Conservation (phyloP, 2,888 invertebrate genomes). For the Tachina fera region DNA sequence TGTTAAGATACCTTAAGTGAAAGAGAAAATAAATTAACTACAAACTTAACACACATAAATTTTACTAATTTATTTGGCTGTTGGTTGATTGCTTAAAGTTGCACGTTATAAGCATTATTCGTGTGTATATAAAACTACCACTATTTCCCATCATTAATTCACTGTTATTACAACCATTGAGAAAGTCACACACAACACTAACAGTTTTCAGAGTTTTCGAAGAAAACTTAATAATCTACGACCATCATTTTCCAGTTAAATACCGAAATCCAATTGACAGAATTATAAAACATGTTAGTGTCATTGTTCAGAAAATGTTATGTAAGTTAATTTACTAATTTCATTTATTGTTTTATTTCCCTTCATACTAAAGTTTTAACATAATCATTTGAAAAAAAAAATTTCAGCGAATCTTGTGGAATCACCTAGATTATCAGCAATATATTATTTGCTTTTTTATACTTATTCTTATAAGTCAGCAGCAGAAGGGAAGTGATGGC, state of each 20-base stretch:
- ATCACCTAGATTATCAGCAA: conserved; percentile 35
- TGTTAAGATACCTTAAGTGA: neutral
- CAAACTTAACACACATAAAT: conserved; percentile 7
- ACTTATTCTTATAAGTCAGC: conserved; percentile 54
- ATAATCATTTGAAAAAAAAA: conserved; percentile 32
- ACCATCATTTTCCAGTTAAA: neutral
- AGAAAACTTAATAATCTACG: conserved; percentile 27
- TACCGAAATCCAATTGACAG: neutral
- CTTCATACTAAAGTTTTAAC: neutral
- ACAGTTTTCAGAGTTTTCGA: conserved; percentile 36
- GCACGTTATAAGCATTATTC: conserved; percentile 26
- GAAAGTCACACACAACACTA: conserved; percentile 20
- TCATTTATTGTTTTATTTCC: conserved; percentile 16
- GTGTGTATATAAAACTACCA: conserved; percentile 64
- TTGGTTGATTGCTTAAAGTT: conserved; percentile 35
- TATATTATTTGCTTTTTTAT: conserved; percentile 53
- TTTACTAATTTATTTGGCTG: conserved; percentile 52
- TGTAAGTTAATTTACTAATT: conserved; percentile 64
- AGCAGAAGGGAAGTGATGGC: conserved; percentile 47
- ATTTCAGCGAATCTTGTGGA: conserved; percentile 67
- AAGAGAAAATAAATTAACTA: conserved; percentile 18
- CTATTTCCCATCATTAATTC: conserved; percentile 43
- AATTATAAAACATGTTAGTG: conserved; percentile 50
- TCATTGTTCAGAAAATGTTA: conserved; percentile 64
- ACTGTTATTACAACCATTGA: conserved; percentile 57